Evolutionary conservation across 1,140 invertebrate genomes (phyloP).

Genomic region (Ctenoplectra terminalis): DNA sequence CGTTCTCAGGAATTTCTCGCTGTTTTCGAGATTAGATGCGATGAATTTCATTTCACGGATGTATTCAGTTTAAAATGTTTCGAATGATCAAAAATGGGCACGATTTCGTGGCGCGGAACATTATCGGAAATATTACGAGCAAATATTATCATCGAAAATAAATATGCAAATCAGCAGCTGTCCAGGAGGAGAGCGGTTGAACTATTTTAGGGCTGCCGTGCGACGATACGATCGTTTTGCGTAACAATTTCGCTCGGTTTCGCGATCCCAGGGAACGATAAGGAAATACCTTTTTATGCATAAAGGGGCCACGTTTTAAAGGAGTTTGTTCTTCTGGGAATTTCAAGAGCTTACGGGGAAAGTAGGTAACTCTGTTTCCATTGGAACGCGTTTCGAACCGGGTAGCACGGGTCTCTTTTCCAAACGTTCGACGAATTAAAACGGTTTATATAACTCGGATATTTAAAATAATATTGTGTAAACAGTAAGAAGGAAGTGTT

Average conservation of each 20-base stretch:
- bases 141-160: constrained; percentile 37
- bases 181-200: constrained; percentile 2
- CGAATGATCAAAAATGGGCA: background rate
- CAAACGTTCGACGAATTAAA: background rate
- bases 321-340: constrained; percentile 36
- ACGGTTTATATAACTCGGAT: background rate
- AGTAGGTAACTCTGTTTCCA: background rate
- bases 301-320: constrained; percentile 28
- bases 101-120: background rate
- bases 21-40: too few species aligned
- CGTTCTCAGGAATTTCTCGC: too few species aligned
- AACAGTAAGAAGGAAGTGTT: too few species aligned
- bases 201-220: constrained; percentile 46
- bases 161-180: constrained; percentile 39
- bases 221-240: constrained; percentile 46
- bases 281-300: constrained; percentile 49
- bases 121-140: too few species aligned
- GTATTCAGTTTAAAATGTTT: too few species aligned
- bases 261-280: constrained; percentile 36
- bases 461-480: too few species aligned
- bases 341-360: constrained; percentile 28
- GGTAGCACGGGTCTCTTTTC: background rate
- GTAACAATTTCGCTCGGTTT: constrained; percentile 46
- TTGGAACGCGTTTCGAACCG: background rate
- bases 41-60: too few species aligned